These are phyloP conservation scores for Danio aesculapii DNA, from an alignment of 2,797 vertebrate genomes.

Conservation along the genomic window DNA sequence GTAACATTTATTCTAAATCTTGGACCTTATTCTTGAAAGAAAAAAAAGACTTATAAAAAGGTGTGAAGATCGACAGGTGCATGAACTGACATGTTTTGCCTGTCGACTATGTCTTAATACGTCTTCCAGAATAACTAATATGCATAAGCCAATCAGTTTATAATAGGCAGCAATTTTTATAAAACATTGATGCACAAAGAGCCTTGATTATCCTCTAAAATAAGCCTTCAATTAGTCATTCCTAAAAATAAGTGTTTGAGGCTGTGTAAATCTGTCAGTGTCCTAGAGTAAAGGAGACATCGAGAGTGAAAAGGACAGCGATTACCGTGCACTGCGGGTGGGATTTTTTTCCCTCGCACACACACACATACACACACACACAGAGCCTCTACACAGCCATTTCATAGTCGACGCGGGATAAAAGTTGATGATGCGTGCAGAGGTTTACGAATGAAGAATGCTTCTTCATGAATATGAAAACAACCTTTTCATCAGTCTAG, in stretches of 20 bases:
- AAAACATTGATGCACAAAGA: slow-evolving; percentile 13
- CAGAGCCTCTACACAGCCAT: slow-evolving; percentile 58
- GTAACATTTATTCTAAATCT: too few species aligned
- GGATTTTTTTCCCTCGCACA: slow-evolving; percentile 40
- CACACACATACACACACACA: slow-evolving; percentile 50
- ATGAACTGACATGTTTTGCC: too few species aligned
- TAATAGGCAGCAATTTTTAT: slow-evolving; percentile 14
- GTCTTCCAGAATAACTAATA: background rate
- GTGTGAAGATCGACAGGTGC: too few species aligned
- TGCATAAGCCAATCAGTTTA: background rate
- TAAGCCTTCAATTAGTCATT: slow-evolving; percentile 39
- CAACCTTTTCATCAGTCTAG: slow-evolving; percentile 62
- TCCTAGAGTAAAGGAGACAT: slow-evolving; percentile 45
- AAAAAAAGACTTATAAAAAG: too few species aligned
- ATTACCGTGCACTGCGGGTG: slow-evolving; percentile 50
- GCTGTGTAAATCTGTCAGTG: slow-evolving; percentile 37
- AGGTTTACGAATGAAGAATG: slow-evolving; percentile 62
- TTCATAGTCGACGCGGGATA: slow-evolving; percentile 59
- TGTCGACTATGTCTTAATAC: background rate
- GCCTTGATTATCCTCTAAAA: slow-evolving; percentile 30
- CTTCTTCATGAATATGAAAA: slow-evolving; percentile 66
- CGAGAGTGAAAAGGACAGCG: slow-evolving; percentile 50
- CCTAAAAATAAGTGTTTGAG: slow-evolving; percentile 21
- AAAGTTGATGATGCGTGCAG: slow-evolving; percentile 65
- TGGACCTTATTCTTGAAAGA: too few species aligned